phyloP scores from a whole-genome alignment of 2,797 vertebrate species.

The Muscicapa striata region DNA sequence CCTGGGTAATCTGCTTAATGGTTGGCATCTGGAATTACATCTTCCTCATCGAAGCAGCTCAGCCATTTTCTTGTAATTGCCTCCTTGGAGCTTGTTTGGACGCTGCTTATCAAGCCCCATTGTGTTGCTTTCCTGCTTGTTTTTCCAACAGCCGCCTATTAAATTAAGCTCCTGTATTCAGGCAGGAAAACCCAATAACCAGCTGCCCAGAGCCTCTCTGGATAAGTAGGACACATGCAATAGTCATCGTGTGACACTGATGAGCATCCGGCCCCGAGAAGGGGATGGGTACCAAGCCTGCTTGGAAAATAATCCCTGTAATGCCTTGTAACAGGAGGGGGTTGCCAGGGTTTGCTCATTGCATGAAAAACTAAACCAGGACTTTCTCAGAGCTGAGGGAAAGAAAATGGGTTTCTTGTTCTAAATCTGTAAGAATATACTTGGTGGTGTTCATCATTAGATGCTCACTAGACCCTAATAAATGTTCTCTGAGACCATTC shows the following conservation, averaged over 20 bases:
- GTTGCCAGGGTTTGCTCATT: background rate
- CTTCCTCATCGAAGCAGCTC: background rate
- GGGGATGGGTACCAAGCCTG: background rate
- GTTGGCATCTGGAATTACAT: slow-evolving; percentile 18
- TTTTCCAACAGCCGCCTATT: slow-evolving; percentile 59
- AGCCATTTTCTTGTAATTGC: slow-evolving; percentile 45
- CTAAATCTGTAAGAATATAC: background rate
- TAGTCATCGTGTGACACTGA: background rate
- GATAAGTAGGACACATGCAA: slow-evolving; percentile 23
- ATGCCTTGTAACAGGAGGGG: background rate
- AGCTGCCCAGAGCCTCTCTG: slow-evolving; percentile 23
- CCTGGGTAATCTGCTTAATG: background rate
- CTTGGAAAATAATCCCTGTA: slow-evolving; percentile 13
- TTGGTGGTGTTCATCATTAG: background rate
- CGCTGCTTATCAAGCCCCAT: slow-evolving; percentile 52
- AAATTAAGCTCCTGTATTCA: slow-evolving; percentile 58
- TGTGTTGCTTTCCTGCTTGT: slow-evolving; percentile 58
- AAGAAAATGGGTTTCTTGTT: slow-evolving; percentile 19
- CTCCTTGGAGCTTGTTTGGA: slow-evolving; percentile 43
- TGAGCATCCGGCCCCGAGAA: background rate
- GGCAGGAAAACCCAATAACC: slow-evolving; percentile 30
- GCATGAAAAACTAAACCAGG: slow-evolving; percentile 18
- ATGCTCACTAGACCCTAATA: background rate
- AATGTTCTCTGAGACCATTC: slow-evolving; percentile 18
- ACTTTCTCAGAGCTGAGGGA: background rate